phyloP scores from a whole-genome alignment of 2,113 vertebrate species.

The Chloebia gouldiae region DNA sequence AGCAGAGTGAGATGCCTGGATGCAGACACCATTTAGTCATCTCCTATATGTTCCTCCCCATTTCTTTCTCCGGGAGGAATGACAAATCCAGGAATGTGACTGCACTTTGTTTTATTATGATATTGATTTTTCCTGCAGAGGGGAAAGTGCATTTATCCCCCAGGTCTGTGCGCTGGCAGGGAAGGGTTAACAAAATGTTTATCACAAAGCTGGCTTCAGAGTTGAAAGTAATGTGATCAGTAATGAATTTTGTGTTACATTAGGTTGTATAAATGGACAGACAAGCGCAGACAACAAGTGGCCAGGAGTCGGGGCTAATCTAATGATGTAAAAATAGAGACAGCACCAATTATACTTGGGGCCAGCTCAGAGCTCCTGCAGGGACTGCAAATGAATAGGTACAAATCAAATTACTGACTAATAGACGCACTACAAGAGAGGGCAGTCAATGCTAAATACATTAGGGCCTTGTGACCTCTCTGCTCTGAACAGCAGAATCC shows the following conservation, averaged over 20 bases:
- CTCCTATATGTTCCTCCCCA: slow-evolving; percentile 48
- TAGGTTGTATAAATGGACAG: slow-evolving; percentile 92
- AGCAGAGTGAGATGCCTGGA: slow-evolving; percentile 63
- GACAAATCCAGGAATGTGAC: slow-evolving; percentile 77
- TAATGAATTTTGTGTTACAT: slow-evolving; percentile 99
- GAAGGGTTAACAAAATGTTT: slow-evolving; percentile 88
- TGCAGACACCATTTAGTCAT: slow-evolving; percentile 73
- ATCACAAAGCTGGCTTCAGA: slow-evolving; percentile 85
- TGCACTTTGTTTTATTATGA: slow-evolving; percentile 80
- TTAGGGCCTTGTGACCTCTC: slow-evolving; percentile 88
- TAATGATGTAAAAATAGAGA: slow-evolving; percentile 97
- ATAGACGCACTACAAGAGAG: slow-evolving; percentile 89
- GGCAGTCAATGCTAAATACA: slow-evolving; percentile 91
- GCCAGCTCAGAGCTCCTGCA: slow-evolving; percentile 90
- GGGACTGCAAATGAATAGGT: slow-evolving; percentile 92
- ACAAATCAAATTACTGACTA: slow-evolving; percentile 91
- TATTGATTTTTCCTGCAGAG: slow-evolving; percentile 76
- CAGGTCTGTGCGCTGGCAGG: slow-evolving; percentile 52
- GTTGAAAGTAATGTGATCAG: slow-evolving; percentile 99
- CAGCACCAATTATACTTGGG: slow-evolving; percentile 91
- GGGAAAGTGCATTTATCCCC: slow-evolving; percentile 73
- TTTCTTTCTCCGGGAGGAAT: slow-evolving; percentile 70
- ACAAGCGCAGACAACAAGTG: slow-evolving; percentile 95
- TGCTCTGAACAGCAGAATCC: slow-evolving; percentile 83
- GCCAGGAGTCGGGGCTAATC: slow-evolving; percentile 97